These are phyloP conservation scores for Lydus trimaculatus DNA, from an alignment of 2,888 invertebrate genomes.

Conservation along the genomic window DNA sequence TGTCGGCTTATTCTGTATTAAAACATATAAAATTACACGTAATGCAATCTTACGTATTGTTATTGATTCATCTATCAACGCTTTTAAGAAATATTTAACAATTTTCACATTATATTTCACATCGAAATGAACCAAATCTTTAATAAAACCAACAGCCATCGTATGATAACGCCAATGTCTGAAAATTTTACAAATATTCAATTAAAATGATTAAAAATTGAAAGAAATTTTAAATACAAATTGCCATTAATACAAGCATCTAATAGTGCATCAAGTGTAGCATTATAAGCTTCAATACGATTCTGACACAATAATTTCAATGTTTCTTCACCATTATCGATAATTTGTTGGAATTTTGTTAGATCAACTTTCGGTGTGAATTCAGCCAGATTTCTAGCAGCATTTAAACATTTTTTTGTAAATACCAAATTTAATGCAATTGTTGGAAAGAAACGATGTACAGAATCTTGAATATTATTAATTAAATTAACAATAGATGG, in stretches of 20 bases:
- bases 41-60: conserved; percentile 78
- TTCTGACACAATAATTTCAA: conserved; percentile 59
- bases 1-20: conserved; percentile 76
- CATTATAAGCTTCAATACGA: conserved; percentile 64
- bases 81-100: conserved; percentile 70
- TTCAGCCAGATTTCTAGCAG: conserved; percentile 62
- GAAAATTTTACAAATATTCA: conserved; percentile 34
- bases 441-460: conserved; percentile 69
- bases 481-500: conserved; percentile 76
- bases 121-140: conserved; percentile 75
- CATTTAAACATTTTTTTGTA: conserved; percentile 62
- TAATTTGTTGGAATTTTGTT: conserved; percentile 56
- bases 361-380: conserved; percentile 56
- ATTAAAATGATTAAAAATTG: conserved; percentile 9
- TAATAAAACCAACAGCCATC: conserved; percentile 77
- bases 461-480: conserved; percentile 64
- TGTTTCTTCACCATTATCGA: conserved; percentile 55
- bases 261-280: conserved; percentile 62
- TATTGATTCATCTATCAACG: conserved; percentile 79
- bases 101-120: conserved; percentile 69
- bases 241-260: conserved; percentile 65
- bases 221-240: no score
- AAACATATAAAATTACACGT: conserved; percentile 67
- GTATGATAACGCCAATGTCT: conserved; percentile 86
- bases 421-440: conserved; percentile 68